These are phyloP conservation scores for Salticus scenicus DNA, from an alignment of 2,888 invertebrate genomes.

Conservation along the genomic window DNA sequence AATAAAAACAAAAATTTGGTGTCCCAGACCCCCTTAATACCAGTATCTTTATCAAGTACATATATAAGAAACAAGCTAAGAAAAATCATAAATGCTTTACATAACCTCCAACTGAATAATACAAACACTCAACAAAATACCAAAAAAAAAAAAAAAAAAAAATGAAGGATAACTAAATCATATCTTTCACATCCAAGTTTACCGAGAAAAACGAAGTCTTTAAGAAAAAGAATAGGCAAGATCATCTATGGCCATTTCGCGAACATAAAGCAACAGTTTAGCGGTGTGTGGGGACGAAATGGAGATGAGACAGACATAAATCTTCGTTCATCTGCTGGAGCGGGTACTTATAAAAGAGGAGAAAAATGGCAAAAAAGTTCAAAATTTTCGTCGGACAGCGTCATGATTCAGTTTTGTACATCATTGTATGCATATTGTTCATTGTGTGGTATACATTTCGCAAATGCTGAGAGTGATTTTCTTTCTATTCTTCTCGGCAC, in stretches of 20 bases:
- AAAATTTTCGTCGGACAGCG: conserved; percentile 24
- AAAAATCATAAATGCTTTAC: no score
- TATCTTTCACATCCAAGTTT: not conserved
- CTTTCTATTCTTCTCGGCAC: conserved; percentile 18
- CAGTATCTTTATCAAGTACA: no score
- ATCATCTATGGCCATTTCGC: no score
- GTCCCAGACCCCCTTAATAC: no score
- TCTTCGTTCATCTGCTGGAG: conserved; percentile 38
- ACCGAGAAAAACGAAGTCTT: not conserved
- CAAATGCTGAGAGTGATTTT: conserved; percentile 45
- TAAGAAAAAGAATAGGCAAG: not conserved
- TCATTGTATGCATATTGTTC: conserved; percentile 68
- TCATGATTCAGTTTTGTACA: conserved; percentile 61
- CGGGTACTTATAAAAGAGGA: conserved; percentile 52
- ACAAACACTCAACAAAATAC: no score
- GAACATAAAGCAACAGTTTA: no score
- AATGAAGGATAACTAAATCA: not conserved
- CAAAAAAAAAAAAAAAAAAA: not conserved
- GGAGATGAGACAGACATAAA: no score
- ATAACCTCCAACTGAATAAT: no score
- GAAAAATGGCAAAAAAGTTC: conserved; percentile 58
- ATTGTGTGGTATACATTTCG: conserved; percentile 64
- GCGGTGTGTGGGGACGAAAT: no score
- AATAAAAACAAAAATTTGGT: no score
- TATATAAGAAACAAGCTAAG: no score